Percentiles rank a stretch among this genome's conserved stretches.
These are phyloP conservation scores for Phymastichus coffea DNA, from an alignment of 1,140 invertebrate species.

Conservation along the genomic window DNA sequence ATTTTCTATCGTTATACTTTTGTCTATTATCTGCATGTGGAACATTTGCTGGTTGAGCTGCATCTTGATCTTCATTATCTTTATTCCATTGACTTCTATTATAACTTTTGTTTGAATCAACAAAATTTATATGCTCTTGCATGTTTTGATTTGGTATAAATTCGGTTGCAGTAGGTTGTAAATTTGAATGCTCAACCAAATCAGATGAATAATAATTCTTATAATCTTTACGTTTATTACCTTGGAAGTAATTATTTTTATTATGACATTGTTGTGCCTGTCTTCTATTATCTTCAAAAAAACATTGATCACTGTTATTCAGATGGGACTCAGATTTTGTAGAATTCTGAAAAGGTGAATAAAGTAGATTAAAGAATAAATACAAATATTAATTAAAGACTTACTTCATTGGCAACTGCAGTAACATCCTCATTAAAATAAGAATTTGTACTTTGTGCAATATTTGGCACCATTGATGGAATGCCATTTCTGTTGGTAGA, in stretches of 20 bases:
- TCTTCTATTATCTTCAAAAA: neutral
- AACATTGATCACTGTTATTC: conserved; percentile 18
- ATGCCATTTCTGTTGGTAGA: conserved; percentile 19
- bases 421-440: conserved; percentile 4
- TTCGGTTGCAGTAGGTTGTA: conserved; percentile 42
- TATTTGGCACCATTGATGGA: conserved; percentile 7
- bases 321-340: conserved; percentile 7
- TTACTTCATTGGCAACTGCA: conserved; percentile 4
- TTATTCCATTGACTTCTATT: conserved; percentile 4
- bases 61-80: conserved; percentile 13
- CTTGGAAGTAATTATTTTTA: conserved; percentile 20
- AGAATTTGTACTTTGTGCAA: conserved; percentile 7
- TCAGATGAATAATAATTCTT: neutral
- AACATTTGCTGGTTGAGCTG: conserved; percentile 19
- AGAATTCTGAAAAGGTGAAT: conserved; percentile 10
- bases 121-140: neutral
- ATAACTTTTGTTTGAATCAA: neutral
- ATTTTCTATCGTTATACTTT: conserved; percentile 29
- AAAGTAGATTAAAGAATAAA: neutral
- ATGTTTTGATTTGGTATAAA: conserved; percentile 35
- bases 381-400: neutral
- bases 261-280: neutral
- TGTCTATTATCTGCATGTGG: conserved; percentile 33
- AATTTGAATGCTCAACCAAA: conserved; percentile 35
- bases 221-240: conserved; percentile 4